phyloP scores from a whole-genome alignment of 2,113 vertebrate species.

The Ctenodactylus gundi region DNA sequence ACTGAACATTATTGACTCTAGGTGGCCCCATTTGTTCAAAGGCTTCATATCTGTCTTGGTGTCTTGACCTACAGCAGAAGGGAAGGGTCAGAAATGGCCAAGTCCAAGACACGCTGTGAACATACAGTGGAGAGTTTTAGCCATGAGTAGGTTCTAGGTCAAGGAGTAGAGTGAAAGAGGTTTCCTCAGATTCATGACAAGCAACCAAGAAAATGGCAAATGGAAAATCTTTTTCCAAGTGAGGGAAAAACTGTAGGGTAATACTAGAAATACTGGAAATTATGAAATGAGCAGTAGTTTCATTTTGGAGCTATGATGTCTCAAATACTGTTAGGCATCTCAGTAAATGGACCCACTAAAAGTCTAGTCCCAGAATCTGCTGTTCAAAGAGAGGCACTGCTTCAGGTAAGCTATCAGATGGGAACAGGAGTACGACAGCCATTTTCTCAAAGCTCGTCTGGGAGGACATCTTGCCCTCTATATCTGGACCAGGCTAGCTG shows the following conservation, averaged over 20 bases:
- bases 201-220: not conserved
- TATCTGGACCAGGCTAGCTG: not conserved
- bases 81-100: not conserved
- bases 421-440: rapidly evolving
- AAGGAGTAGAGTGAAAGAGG: not conserved
- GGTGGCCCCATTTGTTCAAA: too few relatives aligned
- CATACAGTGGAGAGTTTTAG: not conserved
- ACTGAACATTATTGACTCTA: too few relatives aligned
- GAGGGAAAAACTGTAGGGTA: not conserved
- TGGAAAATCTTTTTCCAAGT: not conserved
- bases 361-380: not conserved
- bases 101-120: not conserved
- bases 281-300: not conserved
- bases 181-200: not conserved
- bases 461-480: not conserved
- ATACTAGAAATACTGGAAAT: not conserved
- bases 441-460: not conserved
- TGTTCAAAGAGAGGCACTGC: not conserved
- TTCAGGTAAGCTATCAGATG: not conserved
- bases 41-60: too few relatives aligned
- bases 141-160: not conserved
- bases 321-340: not conserved
- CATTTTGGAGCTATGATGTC: not conserved
- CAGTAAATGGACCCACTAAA: not conserved
- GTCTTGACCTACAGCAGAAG: not conserved